Evolutionary conservation across 37 sponge, comb jelly and placozoan species (phyloP).

Genomic region (Tethya wilhelma): DNA sequence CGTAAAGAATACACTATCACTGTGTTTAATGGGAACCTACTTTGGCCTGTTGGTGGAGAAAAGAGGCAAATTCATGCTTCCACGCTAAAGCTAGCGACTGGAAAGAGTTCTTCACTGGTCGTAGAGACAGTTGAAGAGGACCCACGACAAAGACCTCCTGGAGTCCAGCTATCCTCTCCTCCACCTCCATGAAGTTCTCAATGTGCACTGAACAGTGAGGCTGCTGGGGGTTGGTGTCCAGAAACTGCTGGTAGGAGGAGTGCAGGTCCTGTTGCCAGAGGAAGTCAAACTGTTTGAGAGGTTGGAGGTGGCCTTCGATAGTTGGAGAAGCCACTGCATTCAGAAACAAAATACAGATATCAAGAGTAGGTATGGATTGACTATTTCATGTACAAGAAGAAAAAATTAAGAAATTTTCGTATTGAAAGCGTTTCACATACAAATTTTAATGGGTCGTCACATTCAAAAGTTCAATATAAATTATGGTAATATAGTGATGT

Average conservation of each 20-base stretch:
- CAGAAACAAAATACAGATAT: not conserved
- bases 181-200: slow-evolving; percentile 43
- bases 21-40: slow-evolving; percentile 22
- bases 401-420: not conserved
- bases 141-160: slow-evolving; percentile 50
- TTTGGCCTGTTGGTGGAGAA: slow-evolving; percentile 81
- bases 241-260: slow-evolving; percentile 65
- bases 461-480: too few relatives aligned
- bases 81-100: slow-evolving; percentile 68
- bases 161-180: slow-evolving; percentile 61
- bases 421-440: not conserved
- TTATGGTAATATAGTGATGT: too few relatives aligned
- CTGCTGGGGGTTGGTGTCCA: slow-evolving; percentile 25
- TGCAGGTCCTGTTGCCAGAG: slow-evolving; percentile 89
- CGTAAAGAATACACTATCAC: too few relatives aligned
- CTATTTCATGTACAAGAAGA: not conserved
- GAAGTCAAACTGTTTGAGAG: slow-evolving; percentile 52
- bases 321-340: slow-evolving; percentile 16
- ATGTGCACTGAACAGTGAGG: slow-evolving; percentile 46
- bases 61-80: slow-evolving; percentile 81
- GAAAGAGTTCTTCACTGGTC: slow-evolving; percentile 79
- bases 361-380: not conserved
- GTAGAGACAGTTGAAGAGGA: slow-evolving; percentile 64
- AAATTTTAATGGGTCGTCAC: too few relatives aligned
- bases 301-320: slow-evolving; percentile 22